These are phyloP conservation scores for Fulmarus glacialis DNA, from an alignment of 2,113 vertebrate species.

Conservation along the genomic window DNA sequence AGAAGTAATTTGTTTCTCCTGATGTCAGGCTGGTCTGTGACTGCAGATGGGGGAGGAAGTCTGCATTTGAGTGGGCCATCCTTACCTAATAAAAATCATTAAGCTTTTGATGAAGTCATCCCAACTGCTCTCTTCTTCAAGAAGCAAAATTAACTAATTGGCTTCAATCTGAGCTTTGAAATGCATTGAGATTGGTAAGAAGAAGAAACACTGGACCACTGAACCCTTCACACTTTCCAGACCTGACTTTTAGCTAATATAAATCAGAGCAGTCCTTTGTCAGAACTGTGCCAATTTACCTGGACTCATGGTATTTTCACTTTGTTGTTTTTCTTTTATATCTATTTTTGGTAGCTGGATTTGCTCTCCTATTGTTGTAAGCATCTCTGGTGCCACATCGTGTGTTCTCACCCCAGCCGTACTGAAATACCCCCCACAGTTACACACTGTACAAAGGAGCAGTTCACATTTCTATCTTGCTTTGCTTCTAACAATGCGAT, in stretches of 20 bases:
- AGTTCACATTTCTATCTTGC: fast-evolving
- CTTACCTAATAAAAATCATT: background rate
- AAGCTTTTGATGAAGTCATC: background rate
- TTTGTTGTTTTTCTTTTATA: background rate
- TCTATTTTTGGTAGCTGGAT: background rate
- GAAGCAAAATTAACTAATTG: background rate
- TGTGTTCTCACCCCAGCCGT: background rate
- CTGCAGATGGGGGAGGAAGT: background rate
- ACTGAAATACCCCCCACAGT: fast-evolving
- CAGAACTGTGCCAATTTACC: background rate
- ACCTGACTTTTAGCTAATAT: background rate
- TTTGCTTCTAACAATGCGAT: fast-evolving
- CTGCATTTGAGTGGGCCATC: background rate
- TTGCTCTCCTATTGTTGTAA: background rate
- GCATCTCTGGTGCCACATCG: background rate
- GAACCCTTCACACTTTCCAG: background rate
- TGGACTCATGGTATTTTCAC: background rate
- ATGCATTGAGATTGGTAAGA: background rate
- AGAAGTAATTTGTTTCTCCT: background rate
- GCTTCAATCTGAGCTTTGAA: background rate
- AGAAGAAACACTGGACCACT: background rate
- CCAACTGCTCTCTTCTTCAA: background rate
- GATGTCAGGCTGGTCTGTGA: background rate
- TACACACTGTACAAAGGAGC: fast-evolving
- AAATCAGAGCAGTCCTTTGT: background rate